Conservation (phyloP, 2,113 vertebrate species). For the Gnathonemus echidnorhynchus region DNA sequence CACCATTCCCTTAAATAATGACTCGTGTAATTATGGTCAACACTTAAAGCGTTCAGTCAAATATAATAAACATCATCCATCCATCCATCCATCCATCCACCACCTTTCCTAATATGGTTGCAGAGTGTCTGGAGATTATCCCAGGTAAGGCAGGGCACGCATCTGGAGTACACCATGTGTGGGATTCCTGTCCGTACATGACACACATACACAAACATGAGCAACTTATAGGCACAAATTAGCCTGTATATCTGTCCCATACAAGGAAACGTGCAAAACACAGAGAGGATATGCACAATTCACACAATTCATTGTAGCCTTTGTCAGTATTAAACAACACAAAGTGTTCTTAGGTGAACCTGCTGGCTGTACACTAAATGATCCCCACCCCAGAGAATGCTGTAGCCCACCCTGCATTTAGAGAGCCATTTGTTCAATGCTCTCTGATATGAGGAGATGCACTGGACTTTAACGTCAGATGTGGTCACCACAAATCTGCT, state of each 20-base stretch:
- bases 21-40: background rate
- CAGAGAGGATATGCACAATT: background rate
- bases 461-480: background rate
- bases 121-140: background rate
- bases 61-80: background rate
- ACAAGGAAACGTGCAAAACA: background rate
- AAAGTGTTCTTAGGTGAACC: background rate
- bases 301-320: background rate
- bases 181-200: background rate
- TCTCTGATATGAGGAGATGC: background rate
- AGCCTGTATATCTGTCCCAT: background rate
- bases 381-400: background rate
- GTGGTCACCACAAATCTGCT: background rate
- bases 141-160: background rate
- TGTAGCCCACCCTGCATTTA: background rate
- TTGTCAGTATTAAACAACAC: background rate
- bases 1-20: background rate
- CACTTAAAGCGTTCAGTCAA: background rate
- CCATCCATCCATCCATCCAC: background rate
- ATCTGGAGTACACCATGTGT: background rate
- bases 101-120: background rate
- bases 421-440: background rate
- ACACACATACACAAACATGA: background rate
- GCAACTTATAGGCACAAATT: background rate
- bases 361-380: background rate